These are phyloP conservation scores for Myopa tessellatipennis DNA, from an alignment of 2,888 invertebrate species.

Conservation along the genomic window DNA sequence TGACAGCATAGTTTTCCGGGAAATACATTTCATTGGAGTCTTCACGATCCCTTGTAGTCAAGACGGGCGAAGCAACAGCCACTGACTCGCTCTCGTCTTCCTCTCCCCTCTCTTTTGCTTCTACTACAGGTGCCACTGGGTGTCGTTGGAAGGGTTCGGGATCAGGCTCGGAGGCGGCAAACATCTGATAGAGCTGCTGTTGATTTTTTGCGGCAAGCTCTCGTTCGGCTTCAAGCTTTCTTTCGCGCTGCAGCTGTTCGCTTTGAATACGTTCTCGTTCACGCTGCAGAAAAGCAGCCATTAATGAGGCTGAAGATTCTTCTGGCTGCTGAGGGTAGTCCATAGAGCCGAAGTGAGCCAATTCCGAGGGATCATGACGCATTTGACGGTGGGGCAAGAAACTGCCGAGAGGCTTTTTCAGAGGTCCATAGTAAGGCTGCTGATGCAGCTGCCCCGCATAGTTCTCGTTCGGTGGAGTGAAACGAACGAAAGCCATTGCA, in stretches of 20 bases:
- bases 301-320: slow-evolving; percentile 54
- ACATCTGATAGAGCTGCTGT: slow-evolving; percentile 63
- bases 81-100: slow-evolving; percentile 51
- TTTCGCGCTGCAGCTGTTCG: slow-evolving; percentile 51
- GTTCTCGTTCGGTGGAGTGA: slow-evolving; percentile 77
- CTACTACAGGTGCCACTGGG: slow-evolving; percentile 45
- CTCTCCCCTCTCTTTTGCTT: neutral
- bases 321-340: slow-evolving; percentile 51
- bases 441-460: slow-evolving; percentile 77
- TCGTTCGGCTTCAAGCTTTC: slow-evolving; percentile 54
- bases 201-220: slow-evolving; percentile 59
- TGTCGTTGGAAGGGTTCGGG: slow-evolving; percentile 62
- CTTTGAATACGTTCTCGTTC: slow-evolving; percentile 57
- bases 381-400: slow-evolving; percentile 55
- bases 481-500: slow-evolving; percentile 81
- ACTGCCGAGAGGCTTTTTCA: slow-evolving; percentile 61
- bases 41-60: slow-evolving; percentile 55
- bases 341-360: slow-evolving; percentile 58
- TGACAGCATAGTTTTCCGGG: slow-evolving; percentile 56
- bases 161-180: slow-evolving; percentile 64
- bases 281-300: slow-evolving; percentile 58
- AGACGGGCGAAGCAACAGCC: slow-evolving; percentile 48
- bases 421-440: slow-evolving; percentile 75
- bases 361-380: slow-evolving; percentile 60
- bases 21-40: slow-evolving; percentile 60